Evolutionary conservation across 2,113 vertebrate genomes (phyloP), one percentile per base, ranked within the genome.

Genomic region (Carassius carassius): DNA sequence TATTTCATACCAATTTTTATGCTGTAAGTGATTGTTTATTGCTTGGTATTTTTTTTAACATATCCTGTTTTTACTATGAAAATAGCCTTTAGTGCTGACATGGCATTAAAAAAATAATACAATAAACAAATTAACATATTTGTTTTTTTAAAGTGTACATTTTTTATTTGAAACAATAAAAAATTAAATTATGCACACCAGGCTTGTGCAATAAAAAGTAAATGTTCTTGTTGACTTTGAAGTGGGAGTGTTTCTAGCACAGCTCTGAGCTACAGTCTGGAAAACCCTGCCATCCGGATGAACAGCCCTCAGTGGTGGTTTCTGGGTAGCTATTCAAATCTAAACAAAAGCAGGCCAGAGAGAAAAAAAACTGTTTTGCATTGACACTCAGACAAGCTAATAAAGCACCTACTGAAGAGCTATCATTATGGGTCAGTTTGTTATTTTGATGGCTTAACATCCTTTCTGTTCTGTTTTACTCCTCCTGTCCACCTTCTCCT

Each of bases 321-420:
- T 86, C 74, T 86, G 70, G 62, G 79, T 77, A 70, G 80, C 58
- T 44, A 70, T 74, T 86, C 78, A 81, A 82, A 63, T 81, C 67
- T 21, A 23, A 72, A 81, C 78, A 85, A 85, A 81, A 82, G 62
- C 78, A 41, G 58, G 70, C 70, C 51, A 72, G 51, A 81, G 63
- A 49, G 37, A 76, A 81, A 81, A 70, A 81, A 81, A 37, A 44
- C 41, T 11, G 51, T 51, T 67, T 81, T 67, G 58, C 60, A 81
- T 81, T 81, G 23, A 81, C 14, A 29, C 41, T 67, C 41, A 81
- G 78, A 81, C 60, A 81, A 67, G 41, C 78, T 49, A 62, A 79
- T 79, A 63, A 81, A 81, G 62, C 78, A 81, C 41, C 37, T 51
- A 29, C 37, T 51, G 78, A 67, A 47, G 62, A 32, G 35, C 78